Conservation (phyloP, 2,113 vertebrate species). For the Numida meleagris region DNA sequence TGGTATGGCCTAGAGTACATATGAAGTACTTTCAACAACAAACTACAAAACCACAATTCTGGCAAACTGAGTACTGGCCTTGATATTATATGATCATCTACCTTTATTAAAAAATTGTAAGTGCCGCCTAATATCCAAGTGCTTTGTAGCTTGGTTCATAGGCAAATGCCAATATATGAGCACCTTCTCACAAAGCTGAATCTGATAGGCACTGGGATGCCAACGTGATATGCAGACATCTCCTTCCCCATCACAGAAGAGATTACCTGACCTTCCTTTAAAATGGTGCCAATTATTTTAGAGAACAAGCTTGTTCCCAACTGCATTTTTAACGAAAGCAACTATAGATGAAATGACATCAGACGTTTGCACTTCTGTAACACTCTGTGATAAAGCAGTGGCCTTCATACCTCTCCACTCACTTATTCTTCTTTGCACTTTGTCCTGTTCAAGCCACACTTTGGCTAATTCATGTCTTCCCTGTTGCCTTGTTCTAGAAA, state of each 20-base stretch:
- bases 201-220: neutral
- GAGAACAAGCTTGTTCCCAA: neutral
- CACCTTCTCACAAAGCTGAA: neutral
- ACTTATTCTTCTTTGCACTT: neutral
- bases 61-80: neutral
- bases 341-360: neutral
- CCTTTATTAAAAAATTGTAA: neutral
- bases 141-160: neutral
- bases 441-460: neutral
- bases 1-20: rapidly evolving
- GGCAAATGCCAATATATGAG: neutral
- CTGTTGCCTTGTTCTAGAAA: neutral
- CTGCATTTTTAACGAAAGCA: neutral
- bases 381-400: neutral
- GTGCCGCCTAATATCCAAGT: neutral
- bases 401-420: neutral
- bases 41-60: neutral
- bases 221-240: neutral
- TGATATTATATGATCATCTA: neutral
- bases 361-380: neutral
- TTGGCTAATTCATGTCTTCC: neutral
- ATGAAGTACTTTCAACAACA: neutral
- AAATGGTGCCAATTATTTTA: neutral
- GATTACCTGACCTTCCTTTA: neutral
- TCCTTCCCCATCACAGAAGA: neutral